Evolutionary conservation across 1,140 invertebrate genomes (phyloP), one percentile per base, ranked within the genome.

Genomic region (Zaprionus taronus): DNA sequence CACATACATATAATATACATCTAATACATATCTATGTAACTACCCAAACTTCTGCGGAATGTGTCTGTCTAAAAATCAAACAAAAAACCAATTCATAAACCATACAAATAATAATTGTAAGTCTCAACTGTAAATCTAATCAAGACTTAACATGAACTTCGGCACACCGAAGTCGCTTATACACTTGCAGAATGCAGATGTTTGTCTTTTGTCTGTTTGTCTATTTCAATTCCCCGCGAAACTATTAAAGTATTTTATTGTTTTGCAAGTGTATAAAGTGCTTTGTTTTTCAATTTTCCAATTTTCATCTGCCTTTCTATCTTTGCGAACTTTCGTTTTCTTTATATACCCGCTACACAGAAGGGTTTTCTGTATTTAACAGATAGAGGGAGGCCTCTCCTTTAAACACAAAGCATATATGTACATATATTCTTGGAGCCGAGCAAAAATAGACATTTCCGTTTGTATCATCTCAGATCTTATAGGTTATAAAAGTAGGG

Each of bases 41-140:
- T 76, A 72, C 73, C 84, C 67, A 89, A 79, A 58, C 84, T 65
- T 87, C 84, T 89, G 78, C 75, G 83, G 80, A 91, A 85, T 91
- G 75, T 83, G 72, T 90, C 75, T 84, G 47, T 81, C 65, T 80
- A 22, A 65, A 78, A 69, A 69, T 55, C 49, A 60, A 62, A 79
- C 60, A 75, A 51, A 80, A 64, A 51, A 55, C 15, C 53, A 80
- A 77, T 68, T 63, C 41, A 72, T 71, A 80, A 77, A 71, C 69
- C 41, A 72, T 71, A 71, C 20, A 80, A 76, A 63, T 58, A 74
- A 80, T 90, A 75, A 83, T 92, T 81, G 77, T 87, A 84, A 87
- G 81, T 90, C 60, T 72, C 44, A 66, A 75, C 62, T 57, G 56
- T 47, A 57, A 57, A 55, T 65, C 41, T 65, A 62, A 17, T 3